Evolutionary conservation across 2,888 invertebrate species (phyloP).

Genomic region (Eurytoma californica): DNA sequence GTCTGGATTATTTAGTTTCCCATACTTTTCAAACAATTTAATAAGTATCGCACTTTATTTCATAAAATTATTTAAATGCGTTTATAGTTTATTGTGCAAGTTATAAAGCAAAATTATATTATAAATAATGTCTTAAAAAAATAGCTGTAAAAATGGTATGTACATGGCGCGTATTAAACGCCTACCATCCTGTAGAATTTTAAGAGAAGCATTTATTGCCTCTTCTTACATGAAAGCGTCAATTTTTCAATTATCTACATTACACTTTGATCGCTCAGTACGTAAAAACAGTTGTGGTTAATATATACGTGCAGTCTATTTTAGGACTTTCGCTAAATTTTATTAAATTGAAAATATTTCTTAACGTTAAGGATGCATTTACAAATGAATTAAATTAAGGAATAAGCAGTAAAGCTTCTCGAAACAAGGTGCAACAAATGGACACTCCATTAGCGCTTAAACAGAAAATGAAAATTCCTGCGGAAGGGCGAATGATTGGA

Average conservation of each 20-base stretch:
- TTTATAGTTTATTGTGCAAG: too few species aligned
- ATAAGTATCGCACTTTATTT: too few species aligned
- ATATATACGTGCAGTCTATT: not conserved
- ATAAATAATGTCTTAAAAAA: not conserved
- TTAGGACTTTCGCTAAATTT: not conserved
- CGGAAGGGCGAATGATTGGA: not conserved
- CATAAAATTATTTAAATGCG: too few species aligned
- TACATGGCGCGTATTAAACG: slow-evolving; percentile 32
- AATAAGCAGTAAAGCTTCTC: not conserved
- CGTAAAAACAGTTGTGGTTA: not conserved
- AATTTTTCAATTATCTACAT: not conserved
- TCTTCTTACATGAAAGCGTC: slow-evolving; percentile 3
- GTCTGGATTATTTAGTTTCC: too few species aligned
- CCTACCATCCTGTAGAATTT: slow-evolving; percentile 12
- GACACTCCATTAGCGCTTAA: not conserved
- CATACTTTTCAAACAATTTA: too few species aligned
- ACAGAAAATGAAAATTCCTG: not conserved
- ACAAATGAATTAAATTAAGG: not conserved
- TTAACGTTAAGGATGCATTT: not conserved
- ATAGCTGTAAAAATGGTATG: slow-evolving; percentile 4
- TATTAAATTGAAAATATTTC: not conserved
- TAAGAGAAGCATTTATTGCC: slow-evolving; percentile 26
- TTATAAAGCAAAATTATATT: too few species aligned
- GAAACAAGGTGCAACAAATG: not conserved
- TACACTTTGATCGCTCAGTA: not conserved